Evolutionary conservation across 2,888 invertebrate genomes (phyloP).

Genomic region (Nezara viridula): DNA sequence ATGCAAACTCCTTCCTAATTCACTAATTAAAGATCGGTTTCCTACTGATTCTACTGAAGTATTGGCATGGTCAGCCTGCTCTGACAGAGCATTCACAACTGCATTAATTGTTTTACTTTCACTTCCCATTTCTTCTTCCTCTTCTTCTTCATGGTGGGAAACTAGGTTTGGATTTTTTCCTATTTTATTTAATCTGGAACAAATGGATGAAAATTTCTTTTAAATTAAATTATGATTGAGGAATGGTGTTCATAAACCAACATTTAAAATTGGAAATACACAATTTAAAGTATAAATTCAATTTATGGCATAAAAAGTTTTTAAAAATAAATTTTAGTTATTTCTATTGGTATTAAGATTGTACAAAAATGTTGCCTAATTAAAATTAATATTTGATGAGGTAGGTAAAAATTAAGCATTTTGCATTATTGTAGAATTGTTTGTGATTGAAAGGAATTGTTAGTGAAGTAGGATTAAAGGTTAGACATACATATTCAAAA

Average conservation of each 20-base stretch:
- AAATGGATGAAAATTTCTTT: not conserved
- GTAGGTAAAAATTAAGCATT: too few species aligned
- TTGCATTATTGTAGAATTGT: too few species aligned
- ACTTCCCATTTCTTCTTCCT: conserved; percentile 75
- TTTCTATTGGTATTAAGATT: not conserved
- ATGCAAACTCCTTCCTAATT: conserved; percentile 79
- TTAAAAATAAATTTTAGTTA: not conserved
- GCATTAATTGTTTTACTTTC: conserved; percentile 91
- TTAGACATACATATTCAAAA: too few species aligned
- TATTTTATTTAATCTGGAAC: conserved; percentile 89
- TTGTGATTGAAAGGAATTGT: too few species aligned
- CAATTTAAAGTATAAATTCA: too few species aligned
- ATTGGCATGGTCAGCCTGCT: conserved; percentile 89
- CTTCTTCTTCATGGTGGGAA: conserved; percentile 68
- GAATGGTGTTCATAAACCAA: not conserved
- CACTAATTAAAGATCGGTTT: conserved; percentile 69
- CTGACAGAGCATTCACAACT: conserved; percentile 91
- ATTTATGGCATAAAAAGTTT: too few species aligned
- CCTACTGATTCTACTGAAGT: conserved; percentile 81
- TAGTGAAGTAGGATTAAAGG: not conserved
- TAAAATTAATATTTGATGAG: not conserved
- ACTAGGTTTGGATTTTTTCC: conserved; percentile 97
- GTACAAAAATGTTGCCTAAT: not conserved
- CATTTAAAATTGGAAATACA: not conserved
- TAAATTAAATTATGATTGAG: not conserved